Percentiles rank a stretch among this genome's conserved stretches.
Conservation (phyloP, 2,113 vertebrate species). For the Anhinga anhinga region DNA sequence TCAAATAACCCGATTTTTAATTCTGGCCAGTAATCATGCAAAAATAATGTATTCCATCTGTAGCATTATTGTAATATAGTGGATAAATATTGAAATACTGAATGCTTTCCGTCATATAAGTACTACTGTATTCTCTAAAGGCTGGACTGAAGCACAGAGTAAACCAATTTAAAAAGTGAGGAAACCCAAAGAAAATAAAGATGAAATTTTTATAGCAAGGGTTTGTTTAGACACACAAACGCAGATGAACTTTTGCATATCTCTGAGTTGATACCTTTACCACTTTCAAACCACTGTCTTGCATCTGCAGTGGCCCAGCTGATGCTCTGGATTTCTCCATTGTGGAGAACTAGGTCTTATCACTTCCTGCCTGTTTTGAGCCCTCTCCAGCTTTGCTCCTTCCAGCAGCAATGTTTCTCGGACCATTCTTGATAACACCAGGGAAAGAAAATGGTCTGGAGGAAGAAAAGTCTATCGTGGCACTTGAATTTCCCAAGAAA, state of each 20-base stretch:
- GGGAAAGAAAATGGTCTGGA: constrained; percentile 5
- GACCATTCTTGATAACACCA: neutral
- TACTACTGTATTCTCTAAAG: neutral
- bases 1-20: neutral
- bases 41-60: neutral
- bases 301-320: neutral
- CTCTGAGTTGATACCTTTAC: neutral
- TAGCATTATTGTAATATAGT: neutral
- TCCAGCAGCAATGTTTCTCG: neutral
- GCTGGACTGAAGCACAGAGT: neutral
- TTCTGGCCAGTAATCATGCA: neutral
- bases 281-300: neutral
- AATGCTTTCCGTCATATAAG: neutral
- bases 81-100: neutral
- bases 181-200: neutral
- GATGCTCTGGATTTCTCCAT: neutral
- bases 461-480: constrained; percentile 14
- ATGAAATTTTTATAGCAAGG: neutral
- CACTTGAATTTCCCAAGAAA: constrained; percentile 42
- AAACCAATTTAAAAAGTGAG: neutral
- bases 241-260: neutral
- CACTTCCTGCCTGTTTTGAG: constrained; percentile 19
- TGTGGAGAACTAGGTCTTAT: neutral
- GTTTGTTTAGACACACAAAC: neutral
- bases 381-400: neutral